These are phyloP conservation scores for Gryllus bimaculatus DNA, from an alignment of 1,140 invertebrate species.

Conservation along the genomic window DNA sequence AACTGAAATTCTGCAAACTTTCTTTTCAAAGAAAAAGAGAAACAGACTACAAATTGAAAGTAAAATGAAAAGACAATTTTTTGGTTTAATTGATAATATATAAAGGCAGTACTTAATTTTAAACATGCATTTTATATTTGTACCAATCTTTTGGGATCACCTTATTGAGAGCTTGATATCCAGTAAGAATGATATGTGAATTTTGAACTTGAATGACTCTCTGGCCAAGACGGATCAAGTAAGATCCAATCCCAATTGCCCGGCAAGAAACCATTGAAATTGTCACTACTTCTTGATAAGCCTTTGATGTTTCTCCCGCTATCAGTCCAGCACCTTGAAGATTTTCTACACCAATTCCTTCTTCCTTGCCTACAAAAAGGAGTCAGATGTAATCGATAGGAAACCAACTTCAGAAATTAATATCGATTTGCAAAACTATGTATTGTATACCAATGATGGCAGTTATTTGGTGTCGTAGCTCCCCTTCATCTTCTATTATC, in stretches of 20 bases:
- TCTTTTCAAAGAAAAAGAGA: background rate
- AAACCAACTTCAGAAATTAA: background rate
- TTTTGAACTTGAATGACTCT: constrained; percentile 96
- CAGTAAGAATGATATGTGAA: constrained; percentile 97
- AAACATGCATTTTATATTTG: no score
- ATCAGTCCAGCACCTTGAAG: constrained; percentile 92
- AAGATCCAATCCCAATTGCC: constrained; percentile 97
- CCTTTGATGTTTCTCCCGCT: constrained; percentile 92
- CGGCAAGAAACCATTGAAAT: constrained; percentile 96
- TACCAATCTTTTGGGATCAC: constrained; percentile 34
- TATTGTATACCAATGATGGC: constrained; percentile 74
- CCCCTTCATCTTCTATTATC: constrained; percentile 88
- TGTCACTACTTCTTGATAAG: constrained; percentile 91
- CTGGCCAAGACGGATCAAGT: constrained; percentile 85
- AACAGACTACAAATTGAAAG: background rate
- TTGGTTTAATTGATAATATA: background rate
- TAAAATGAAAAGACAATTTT: background rate
- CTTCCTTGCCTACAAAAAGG: constrained; percentile 61
- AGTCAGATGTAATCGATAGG: background rate
- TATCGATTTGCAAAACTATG: constrained; percentile 16
- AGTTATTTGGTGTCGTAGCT: constrained; percentile 87
- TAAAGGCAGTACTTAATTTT: no score
- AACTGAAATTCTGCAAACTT: background rate
- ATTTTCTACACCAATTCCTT: constrained; percentile 94
- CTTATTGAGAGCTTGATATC: constrained; percentile 91